Evolutionary conservation across 2,888 invertebrate species (phyloP).

Genomic region (Nemapogon koenigi): DNA sequence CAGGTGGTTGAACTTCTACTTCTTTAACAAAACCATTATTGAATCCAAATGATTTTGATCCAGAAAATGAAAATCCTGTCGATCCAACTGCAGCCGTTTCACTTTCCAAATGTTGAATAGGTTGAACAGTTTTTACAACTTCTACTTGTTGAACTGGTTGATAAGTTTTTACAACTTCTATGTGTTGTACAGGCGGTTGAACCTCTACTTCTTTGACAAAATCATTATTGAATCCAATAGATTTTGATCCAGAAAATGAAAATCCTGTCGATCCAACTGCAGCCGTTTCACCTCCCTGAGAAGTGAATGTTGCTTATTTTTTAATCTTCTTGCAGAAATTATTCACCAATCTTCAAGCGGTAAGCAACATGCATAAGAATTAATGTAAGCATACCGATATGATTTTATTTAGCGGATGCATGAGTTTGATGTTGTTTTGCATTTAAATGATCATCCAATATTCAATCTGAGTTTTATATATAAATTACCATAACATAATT

Average conservation of each 20-base stretch:
- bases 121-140: too few species aligned
- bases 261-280: constrained; percentile 31
- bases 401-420: too few species aligned
- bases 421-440: too few species aligned
- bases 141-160: constrained; percentile 31
- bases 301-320: neutral
- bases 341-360: neutral
- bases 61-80: constrained; percentile 31
- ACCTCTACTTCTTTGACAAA: constrained; percentile 23
- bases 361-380: too few species aligned
- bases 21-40: constrained; percentile 21
- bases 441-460: too few species aligned
- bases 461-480: too few species aligned
- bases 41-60: constrained; percentile 28
- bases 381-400: too few species aligned
- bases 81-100: constrained; percentile 26
- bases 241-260: constrained; percentile 29
- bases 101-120: too few species aligned
- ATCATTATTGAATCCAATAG: constrained; percentile 24
- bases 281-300: constrained; percentile 34
- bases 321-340: neutral
- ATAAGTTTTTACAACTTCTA: constrained; percentile 12
- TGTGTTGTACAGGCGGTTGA: constrained; percentile 18
- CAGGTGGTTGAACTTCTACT: constrained; percentile 21
- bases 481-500: too few species aligned